These are phyloP conservation scores for Elanus axillaris DNA, from an alignment of 2,113 vertebrate genomes.

Conservation along the genomic window DNA sequence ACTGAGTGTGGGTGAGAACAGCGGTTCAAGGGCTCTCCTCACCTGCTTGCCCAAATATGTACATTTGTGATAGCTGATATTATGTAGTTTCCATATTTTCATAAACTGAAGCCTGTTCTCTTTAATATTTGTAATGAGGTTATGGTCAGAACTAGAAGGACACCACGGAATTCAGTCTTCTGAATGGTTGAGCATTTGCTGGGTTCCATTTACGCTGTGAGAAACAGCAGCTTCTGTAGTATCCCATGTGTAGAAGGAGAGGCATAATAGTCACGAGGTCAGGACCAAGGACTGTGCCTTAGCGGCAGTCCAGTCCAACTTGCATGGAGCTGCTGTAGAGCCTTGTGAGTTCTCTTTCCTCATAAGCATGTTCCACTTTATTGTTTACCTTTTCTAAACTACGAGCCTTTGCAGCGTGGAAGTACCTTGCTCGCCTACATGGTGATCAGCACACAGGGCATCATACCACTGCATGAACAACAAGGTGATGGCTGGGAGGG, in stretches of 20 bases:
- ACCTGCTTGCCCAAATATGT: background rate
- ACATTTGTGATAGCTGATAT: background rate
- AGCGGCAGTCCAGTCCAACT: background rate
- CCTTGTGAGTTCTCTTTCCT: background rate
- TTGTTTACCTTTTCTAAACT: background rate
- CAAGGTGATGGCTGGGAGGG: background rate
- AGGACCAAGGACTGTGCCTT: background rate
- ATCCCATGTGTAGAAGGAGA: accelerated
- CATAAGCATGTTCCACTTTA: background rate
- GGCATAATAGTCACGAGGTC: background rate
- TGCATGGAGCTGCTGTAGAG: background rate
- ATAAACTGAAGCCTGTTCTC: background rate
- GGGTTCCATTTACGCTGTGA: background rate
- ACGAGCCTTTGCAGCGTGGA: background rate
- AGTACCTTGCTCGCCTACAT: background rate
- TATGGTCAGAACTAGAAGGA: background rate
- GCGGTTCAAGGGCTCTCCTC: background rate
- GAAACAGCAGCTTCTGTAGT: background rate
- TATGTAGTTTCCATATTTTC: background rate
- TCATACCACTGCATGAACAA: background rate
- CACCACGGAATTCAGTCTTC: background rate
- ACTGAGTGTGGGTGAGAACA: background rate
- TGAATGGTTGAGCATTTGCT: background rate
- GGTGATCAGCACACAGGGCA: background rate
- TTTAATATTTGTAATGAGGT: background rate